Evolutionary conservation across 1,140 invertebrate species (phyloP), one percentile per base, ranked within the genome.

Genomic region (Drosophila gunungcola): DNA sequence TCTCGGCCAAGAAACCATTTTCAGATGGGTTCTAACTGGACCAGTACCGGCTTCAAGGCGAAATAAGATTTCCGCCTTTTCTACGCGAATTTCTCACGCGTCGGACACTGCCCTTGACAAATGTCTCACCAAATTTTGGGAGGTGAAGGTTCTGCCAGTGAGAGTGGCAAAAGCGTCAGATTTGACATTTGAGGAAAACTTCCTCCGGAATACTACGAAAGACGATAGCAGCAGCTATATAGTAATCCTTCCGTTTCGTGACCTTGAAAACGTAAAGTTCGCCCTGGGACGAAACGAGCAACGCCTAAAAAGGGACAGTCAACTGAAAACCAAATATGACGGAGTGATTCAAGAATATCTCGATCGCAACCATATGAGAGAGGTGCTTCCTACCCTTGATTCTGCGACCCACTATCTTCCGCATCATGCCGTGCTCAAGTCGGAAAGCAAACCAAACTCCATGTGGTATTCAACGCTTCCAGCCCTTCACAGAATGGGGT

Each of bases 71-170:
- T 21, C 0, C 16, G 16, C 16, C 16, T 21, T 21, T 21, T 21
- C 16, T 21, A 21, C 16, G 16, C 16, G 7, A 49, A 29, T 32
- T 12, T 46, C 43, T 16, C 34, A 46, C 11, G 21, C 5, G 2
- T 9, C 13, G n/a, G 21, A 29, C 9, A 13, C 16, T 4, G 1
- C n/a, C 10, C 4, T 56, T 5, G 39, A 43, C 9, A 27, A 16
- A 5, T 11, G 42, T 41, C 39, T 56, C 11, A 56, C 54, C 25
- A 56, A 56, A 25, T 56, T 56, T 27, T 56, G 10, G 54, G 39
- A 43, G 54, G 54, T 57, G 27, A n/a, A 45, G 41, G 41, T 45
- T 45, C 10, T 57, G 11, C 41, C 41, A 32, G 12, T 13, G 10
- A 57, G 45, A 13, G 3, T 43, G 5, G 42, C 21, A 13, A 10